Base-by-base conservation (phyloP, 2,797 vertebrate genomes). In the Falco concolor region DNA sequence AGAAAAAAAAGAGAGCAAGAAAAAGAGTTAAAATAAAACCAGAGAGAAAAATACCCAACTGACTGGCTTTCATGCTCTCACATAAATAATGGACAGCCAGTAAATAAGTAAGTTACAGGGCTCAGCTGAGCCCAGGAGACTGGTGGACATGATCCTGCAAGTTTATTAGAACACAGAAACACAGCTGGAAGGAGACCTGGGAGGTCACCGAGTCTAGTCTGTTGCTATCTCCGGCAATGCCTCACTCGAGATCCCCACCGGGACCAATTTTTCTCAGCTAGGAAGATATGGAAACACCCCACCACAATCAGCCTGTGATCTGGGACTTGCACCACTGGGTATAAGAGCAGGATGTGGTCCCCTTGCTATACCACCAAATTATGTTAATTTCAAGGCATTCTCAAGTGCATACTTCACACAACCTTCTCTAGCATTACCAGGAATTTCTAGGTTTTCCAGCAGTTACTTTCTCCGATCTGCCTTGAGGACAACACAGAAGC, bases 101-200 rank as follows among this genome's bases (percentile, higher is more conserved):
- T 87, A 95, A 96, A 93, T 95, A 96, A 96, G 64, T 86, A 90
- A 93, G 83, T 73, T 82, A 87, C 38, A 92, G 86, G 53, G 78
- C 88, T 96, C 86, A 85, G 86, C 22, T 0, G 0, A 95, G 65
- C 74, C 81, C 86, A 54, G 68, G 91, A 92, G 81, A 92, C 64
- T 50, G 75, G 68, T 94, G 93, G 91, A 94, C 93, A 95, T 90
- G 91, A 95, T 87, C 84, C 74, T 84, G 85, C 80, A 96, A 96
- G 84, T 90, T 90, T 95, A 95, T 96, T 89, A 91, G 57, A 91
- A 81, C 53, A 87, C 64, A 74, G 67, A 83, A 93, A 92, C 81
- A 82, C 67, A 95, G 86, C 77, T 93, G 93, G 87, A 93, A 95
- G 44, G 75, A 89, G 84, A 85, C 57, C 75, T 0, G 0, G 34